Evolutionary conservation across 2,888 invertebrate species (phyloP), one percentile per base, ranked within the genome.

Genomic region (Ferdinandea cuprea): DNA sequence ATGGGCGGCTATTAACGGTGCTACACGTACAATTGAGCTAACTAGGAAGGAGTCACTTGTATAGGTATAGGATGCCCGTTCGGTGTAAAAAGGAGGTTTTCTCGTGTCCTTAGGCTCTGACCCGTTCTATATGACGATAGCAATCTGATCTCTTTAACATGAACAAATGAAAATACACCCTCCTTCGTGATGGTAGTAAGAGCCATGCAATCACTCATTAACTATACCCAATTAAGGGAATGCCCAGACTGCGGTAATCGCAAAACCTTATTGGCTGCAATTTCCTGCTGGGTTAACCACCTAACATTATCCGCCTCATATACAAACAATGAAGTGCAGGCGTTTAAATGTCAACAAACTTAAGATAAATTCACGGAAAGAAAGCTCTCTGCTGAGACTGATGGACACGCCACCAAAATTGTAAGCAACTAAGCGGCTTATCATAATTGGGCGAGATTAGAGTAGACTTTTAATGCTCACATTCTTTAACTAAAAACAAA

Each of bases 371-470:
- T 77, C 52, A n/a, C 21, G 19, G 54, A 69, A 50, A 63, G 25
- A n/a, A n/a, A n/a, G n/a, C n/a, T n/a, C n/a, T n/a, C n/a, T 17
- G 42, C 52, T 13, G n/a, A 42, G 25, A 40, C 13, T 40, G 35
- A 2, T 58, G n/a, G 46, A 15, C 69, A 59, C 71, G 71, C 59
- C 59, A 59, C 17, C 59, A n/a, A 44, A 54, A 44, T 42, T 35
- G 46, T 56, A 59, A 44, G 54, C 21, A 63, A 54, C 56, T 69
- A 77, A 77, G 77, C 77, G 77, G 77, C 77, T 77, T 77, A 77
- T 77, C 77, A 77, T 77, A 77, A 77, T 77, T 77, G 69, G 21
- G 28, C 32, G 69, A 69, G 77, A 77, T 77, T 61, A 69, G 40
- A 42, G 61, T 37, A 15, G 59, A 17, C 11, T 72, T 63, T 65